Percentiles rank a stretch among this genome's conserved stretches.
phyloP scores from a whole-genome alignment of 2,888 invertebrate genomes.

The Diaperis boleti region DNA sequence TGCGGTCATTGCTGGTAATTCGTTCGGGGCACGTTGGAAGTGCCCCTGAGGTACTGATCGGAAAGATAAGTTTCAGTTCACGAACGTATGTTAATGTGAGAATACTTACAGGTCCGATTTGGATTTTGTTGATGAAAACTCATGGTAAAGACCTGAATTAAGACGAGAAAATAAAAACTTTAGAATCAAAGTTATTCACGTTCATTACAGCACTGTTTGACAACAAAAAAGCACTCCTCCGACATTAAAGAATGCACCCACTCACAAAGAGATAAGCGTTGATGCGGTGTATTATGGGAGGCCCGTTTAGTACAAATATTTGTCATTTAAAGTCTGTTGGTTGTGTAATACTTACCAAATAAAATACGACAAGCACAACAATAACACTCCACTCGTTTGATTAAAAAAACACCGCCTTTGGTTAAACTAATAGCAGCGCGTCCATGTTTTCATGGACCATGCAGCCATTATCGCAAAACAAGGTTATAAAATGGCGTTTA shows the following conservation, averaged over 20 bases:
- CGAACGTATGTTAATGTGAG: too few species aligned
- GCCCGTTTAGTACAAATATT: conserved; percentile 1
- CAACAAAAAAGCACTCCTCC: conserved; percentile 19
- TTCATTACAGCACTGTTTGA: neutral
- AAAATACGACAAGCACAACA: conserved; percentile 11
- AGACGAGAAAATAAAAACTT: neutral
- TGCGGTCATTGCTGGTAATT: conserved; percentile 85
- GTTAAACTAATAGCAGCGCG: conserved; percentile 15
- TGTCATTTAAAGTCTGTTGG: neutral
- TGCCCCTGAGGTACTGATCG: conserved; percentile 63
- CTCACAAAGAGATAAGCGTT: conserved; percentile 34
- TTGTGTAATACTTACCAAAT: conserved; percentile 14
- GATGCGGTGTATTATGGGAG: neutral
- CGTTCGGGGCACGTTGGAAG: conserved; percentile 81
- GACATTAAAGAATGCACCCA: conserved; percentile 26
- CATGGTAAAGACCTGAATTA: conserved; percentile 72
- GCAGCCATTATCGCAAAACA: conserved; percentile 26
- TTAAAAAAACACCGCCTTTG: conserved; percentile 24
- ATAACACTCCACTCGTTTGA: conserved; percentile 23
- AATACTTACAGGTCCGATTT: conserved; percentile 84
- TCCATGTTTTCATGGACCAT: conserved; percentile 26
- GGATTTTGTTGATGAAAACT: conserved; percentile 85
- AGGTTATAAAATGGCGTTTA: conserved; percentile 33
- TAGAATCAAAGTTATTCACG: neutral
- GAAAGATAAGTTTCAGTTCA: too few species aligned